Conservation (phyloP, 2,888 invertebrate genomes). For the Lithophane ornitopus region DNA sequence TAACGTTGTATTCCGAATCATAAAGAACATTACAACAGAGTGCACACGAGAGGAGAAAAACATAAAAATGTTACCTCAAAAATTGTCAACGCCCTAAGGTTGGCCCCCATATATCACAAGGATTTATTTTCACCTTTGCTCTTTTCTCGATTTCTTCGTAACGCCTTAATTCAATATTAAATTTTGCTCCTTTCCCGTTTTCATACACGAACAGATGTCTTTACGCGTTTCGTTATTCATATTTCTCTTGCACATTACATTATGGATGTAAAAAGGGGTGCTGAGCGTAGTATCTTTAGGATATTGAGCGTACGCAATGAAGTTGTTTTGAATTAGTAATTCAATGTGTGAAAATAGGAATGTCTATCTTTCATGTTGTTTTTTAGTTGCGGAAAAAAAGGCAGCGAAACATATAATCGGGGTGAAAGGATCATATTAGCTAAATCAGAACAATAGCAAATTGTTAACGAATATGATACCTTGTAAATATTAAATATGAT, state of each 20-base stretch:
- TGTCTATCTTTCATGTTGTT: background rate
- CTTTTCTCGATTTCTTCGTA: slow-evolving; percentile 88
- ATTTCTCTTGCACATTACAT: slow-evolving; percentile 82
- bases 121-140: slow-evolving; percentile 88
- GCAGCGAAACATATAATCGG: background rate
- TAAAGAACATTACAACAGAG: slow-evolving; percentile 62
- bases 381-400: background rate
- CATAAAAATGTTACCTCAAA: slow-evolving; percentile 86
- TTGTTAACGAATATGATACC: too few species aligned
- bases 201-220: slow-evolving; percentile 85
- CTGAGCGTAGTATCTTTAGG: slow-evolving; percentile 53
- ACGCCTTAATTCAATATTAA: slow-evolving; percentile 91
- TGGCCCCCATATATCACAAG: slow-evolving; percentile 85
- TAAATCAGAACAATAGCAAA: too few species aligned
- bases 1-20: slow-evolving; percentile 36
- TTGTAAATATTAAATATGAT: too few species aligned
- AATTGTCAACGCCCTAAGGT: slow-evolving; percentile 86
- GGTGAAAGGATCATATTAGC: too few species aligned
- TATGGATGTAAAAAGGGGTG: slow-evolving; percentile 68
- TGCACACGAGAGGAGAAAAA: slow-evolving; percentile 67
- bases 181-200: slow-evolving; percentile 84
- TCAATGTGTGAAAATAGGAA: slow-evolving; percentile 28
- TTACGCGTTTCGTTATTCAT: slow-evolving; percentile 87
- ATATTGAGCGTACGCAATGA: slow-evolving; percentile 64
- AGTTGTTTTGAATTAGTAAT: slow-evolving; percentile 64